Percentiles rank a stretch among this genome's conserved stretches.
These are phyloP conservation scores for Meteorus colon DNA, from an alignment of 2,888 invertebrate species.

Conservation along the genomic window DNA sequence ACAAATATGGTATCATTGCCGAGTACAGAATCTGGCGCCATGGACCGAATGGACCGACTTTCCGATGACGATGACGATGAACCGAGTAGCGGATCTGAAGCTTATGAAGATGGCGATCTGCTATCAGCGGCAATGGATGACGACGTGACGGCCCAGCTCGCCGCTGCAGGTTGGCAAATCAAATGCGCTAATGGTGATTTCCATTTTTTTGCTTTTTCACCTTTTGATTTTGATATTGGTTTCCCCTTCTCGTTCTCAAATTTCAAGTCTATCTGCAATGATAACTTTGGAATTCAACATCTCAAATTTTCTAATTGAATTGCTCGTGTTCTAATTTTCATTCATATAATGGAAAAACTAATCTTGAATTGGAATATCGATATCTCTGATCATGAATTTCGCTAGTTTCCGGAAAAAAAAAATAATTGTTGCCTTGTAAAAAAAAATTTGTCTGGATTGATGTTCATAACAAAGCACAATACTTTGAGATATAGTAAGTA, in stretches of 20 bases:
- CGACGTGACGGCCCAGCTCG: slow-evolving; percentile 96
- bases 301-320: not conserved
- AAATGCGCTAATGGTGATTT: slow-evolving; percentile 75
- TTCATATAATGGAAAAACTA: not conserved
- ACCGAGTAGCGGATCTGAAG: slow-evolving; percentile 85
- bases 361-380: not conserved
- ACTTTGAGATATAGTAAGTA: slow-evolving; percentile 24
- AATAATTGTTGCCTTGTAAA: not conserved
- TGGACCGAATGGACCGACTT: slow-evolving; percentile 68
- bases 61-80: slow-evolving; percentile 88
- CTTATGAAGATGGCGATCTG: slow-evolving; percentile 88
- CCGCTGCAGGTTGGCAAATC: slow-evolving; percentile 88
- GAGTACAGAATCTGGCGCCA: slow-evolving; percentile 62
- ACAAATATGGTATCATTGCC: slow-evolving; percentile 66
- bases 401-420: not conserved
- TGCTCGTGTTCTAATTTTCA: not conserved
- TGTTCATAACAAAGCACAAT: slow-evolving; percentile 1
- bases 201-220: slow-evolving; percentile 61
- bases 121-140: slow-evolving; percentile 91
- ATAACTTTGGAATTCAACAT: slow-evolving; percentile 1
- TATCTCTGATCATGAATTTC: not conserved
- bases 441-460: not conserved
- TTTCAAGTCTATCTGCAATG: slow-evolving; percentile 44
- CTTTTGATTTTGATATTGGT: slow-evolving; percentile 52
- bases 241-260: slow-evolving; percentile 26